Percentiles rank a stretch among this genome's conserved stretches.
phyloP scores from a whole-genome alignment of 2,113 vertebrate species.

The Pampusana beccarii region DNA sequence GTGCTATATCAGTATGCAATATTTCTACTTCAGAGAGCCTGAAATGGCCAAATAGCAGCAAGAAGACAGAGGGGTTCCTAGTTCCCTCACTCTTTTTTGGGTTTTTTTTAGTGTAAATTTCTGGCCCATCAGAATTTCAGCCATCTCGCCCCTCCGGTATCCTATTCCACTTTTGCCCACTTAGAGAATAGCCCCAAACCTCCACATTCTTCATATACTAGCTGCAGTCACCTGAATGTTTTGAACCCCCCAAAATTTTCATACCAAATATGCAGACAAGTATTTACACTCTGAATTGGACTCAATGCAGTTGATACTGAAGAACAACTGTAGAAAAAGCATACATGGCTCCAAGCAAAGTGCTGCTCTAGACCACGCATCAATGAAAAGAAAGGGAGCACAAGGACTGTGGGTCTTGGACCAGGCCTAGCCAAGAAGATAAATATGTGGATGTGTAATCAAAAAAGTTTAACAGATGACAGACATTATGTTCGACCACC shows the following conservation, averaged over 20 bases:
- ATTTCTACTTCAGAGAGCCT: background rate
- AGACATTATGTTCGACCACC: background rate
- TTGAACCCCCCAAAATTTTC: background rate
- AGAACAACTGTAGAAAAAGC: background rate
- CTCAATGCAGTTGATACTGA: background rate
- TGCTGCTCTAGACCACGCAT: background rate
- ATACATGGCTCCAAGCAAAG: background rate
- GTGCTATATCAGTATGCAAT: rapidly evolving
- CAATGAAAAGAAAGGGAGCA: background rate
- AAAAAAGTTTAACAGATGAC: background rate
- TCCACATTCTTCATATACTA: background rate
- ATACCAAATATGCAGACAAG: background rate
- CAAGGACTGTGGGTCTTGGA: background rate
- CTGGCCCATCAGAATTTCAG: background rate
- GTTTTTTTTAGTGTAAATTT: background rate
- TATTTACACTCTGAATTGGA: background rate
- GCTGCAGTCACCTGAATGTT: background rate
- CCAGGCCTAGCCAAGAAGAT: background rate
- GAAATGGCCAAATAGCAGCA: background rate
- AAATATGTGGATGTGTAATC: background rate
- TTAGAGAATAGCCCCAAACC: background rate
- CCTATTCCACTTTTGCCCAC: background rate
- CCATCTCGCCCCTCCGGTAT: background rate
- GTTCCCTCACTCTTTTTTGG: background rate
- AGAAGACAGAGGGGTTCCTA: background rate